A percentile compares a stretch with the other conserved stretches of the same genome.
Conservation (phyloP, 2,888 invertebrate species). For the Ennomos quercinarius region DNA sequence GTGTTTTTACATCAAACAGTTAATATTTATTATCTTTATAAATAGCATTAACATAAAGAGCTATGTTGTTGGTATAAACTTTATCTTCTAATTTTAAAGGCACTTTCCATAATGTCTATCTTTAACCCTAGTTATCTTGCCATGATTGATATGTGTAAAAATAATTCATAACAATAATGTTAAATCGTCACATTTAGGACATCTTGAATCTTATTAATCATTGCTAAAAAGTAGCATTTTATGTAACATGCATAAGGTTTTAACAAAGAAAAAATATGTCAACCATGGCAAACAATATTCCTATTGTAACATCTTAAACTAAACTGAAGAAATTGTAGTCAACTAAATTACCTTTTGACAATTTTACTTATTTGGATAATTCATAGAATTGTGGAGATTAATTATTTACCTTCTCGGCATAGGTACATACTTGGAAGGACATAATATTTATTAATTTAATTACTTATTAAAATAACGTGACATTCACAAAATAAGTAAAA, state of each 20-base stretch:
- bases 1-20: conserved; percentile 78
- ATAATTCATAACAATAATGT: conserved; percentile 23
- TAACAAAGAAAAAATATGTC: conserved; percentile 41
- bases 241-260: conserved; percentile 33
- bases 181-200: conserved; percentile 15
- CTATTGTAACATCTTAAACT: conserved; percentile 33
- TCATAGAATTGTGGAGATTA: conserved; percentile 34
- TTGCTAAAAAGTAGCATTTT: conserved; percentile 24
- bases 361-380: conserved; percentile 49
- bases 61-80: conserved; percentile 84
- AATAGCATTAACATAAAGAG: conserved; percentile 85
- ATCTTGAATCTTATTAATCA: conserved; percentile 13
- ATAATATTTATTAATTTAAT: conserved; percentile 7
- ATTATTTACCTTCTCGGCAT: conserved; percentile 38
- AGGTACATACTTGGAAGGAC: conserved; percentile 35
- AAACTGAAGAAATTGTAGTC: conserved; percentile 57
- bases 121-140: conserved; percentile 69
- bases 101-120: conserved; percentile 84
- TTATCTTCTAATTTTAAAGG: conserved; percentile 83
- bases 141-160: conserved; percentile 62
- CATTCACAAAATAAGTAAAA: conserved; percentile 42
- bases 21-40: conserved; percentile 84
- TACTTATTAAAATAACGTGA: conserved; percentile 57
- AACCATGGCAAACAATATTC: conserved; percentile 55
- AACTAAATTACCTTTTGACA: conserved; percentile 76